These are phyloP conservation scores for Agrotis clavis DNA, from an alignment of 2,888 invertebrate species.

Conservation along the genomic window DNA sequence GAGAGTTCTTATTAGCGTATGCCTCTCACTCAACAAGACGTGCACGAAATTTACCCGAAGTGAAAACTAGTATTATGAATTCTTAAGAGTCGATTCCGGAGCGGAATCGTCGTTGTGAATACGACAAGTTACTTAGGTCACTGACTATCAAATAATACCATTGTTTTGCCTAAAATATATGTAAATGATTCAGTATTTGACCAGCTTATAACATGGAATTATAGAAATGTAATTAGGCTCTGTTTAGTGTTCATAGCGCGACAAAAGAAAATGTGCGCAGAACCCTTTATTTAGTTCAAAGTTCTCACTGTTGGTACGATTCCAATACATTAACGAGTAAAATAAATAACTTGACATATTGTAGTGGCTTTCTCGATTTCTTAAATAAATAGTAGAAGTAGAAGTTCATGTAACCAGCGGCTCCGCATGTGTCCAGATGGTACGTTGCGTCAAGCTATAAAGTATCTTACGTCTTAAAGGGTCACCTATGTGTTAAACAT, in stretches of 20 bases:
- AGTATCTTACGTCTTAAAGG: too few species aligned
- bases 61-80: constrained; percentile 64
- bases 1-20: constrained; percentile 55
- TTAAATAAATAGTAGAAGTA: too few species aligned
- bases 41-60: constrained; percentile 62
- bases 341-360: constrained; percentile 12
- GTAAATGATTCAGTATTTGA: constrained; percentile 22
- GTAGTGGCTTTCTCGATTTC: constrained; percentile 1
- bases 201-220: constrained; percentile 27
- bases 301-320: not conserved
- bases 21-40: constrained; percentile 62
- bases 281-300: not conserved
- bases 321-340: constrained; percentile 1
- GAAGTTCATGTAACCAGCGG: too few species aligned
- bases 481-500: too few species aligned
- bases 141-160: constrained; percentile 37
- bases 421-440: too few species aligned
- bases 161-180: constrained; percentile 18
- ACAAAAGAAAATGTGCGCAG: not conserved
- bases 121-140: constrained; percentile 23
- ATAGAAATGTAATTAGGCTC: constrained; percentile 22
- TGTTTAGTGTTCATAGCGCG: not conserved
- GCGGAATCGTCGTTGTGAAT: constrained; percentile 49
- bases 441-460: too few species aligned
- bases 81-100: constrained; percentile 50